Conservation (phyloP, 2,797 vertebrate species). For the Centroberyx gerrardi region DNA sequence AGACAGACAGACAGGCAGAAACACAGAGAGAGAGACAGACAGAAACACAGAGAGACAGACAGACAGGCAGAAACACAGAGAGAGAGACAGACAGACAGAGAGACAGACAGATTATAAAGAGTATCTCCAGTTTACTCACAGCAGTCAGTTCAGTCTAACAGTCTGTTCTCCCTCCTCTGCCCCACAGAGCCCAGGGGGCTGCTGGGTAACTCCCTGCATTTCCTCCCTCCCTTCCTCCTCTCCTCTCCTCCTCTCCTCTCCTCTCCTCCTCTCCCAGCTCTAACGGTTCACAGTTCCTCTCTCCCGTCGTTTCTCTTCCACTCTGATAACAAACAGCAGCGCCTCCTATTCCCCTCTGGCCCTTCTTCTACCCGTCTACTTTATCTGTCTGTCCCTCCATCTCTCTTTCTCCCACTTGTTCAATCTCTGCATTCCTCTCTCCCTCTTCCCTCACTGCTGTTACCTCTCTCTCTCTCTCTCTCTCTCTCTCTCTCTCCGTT, state of each 20-base stretch:
- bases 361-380: too few species aligned
- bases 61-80: conserved; percentile 1
- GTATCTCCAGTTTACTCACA: conserved; percentile 21
- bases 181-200: conserved; percentile 8
- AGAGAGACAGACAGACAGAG: neutral
- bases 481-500: conserved; percentile 2
- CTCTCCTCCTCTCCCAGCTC: too few species aligned
- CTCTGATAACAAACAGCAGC: too few species aligned
- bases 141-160: neutral
- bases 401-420: too few species aligned
- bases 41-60: neutral
- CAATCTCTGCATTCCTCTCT: too few species aligned
- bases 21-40: too few species aligned
- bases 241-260: neutral
- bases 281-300: neutral
- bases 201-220: conserved; percentile 19
- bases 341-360: too few species aligned
- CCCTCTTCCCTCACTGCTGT: too few species aligned
- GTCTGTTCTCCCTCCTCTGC: neutral
- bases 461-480: neutral
- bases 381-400: too few species aligned
- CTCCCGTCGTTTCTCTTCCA: neutral
- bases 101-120: too few species aligned
- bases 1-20: too few species aligned
- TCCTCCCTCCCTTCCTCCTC: conserved; percentile 2